Evolutionary conservation across 2,888 invertebrate genomes (phyloP).

Genomic region (Leptinotarsa rubiginosa): DNA sequence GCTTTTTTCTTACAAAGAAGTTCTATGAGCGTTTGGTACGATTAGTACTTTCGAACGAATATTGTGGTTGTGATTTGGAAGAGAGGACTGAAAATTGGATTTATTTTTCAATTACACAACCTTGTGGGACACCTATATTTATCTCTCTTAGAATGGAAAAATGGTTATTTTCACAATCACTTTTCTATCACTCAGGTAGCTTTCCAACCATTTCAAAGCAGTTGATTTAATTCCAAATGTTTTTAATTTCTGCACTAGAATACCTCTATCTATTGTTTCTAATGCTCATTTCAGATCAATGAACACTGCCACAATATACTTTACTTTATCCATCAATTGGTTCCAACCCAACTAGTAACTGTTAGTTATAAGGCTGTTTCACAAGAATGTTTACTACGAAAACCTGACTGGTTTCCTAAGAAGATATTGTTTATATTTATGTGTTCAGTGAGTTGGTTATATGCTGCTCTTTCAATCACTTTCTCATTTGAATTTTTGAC

Average conservation of each 20-base stretch:
- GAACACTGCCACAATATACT: too few species aligned
- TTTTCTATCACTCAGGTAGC: conserved; percentile 14
- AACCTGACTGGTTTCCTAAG: conserved; percentile 4
- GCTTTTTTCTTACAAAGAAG: too few species aligned
- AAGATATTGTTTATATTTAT: conserved; percentile 6
- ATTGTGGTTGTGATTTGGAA: too few species aligned
- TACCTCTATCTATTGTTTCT: not conserved
- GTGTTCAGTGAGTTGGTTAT: conserved; percentile 1
- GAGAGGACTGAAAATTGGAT: too few species aligned
- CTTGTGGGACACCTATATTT: conserved; percentile 10
- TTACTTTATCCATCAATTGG: too few species aligned
- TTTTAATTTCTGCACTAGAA: too few species aligned
- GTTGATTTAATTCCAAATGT: too few species aligned
- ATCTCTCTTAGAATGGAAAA: not conserved
- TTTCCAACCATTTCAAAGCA: too few species aligned
- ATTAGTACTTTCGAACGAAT: too few species aligned
- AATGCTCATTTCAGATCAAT: conserved; percentile 3
- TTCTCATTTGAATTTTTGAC: conserved; percentile 9
- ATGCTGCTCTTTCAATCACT: conserved; percentile 10
- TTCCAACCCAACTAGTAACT: too few species aligned
- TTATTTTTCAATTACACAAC: not conserved
- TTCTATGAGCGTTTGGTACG: too few species aligned
- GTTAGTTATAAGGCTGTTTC: not conserved
- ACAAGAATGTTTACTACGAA: too few species aligned
- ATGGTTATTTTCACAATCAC: not conserved